phyloP scores from a whole-genome alignment of 35 echinoderm and acorn worm species.

The Apostichopus japonicus region DNA sequence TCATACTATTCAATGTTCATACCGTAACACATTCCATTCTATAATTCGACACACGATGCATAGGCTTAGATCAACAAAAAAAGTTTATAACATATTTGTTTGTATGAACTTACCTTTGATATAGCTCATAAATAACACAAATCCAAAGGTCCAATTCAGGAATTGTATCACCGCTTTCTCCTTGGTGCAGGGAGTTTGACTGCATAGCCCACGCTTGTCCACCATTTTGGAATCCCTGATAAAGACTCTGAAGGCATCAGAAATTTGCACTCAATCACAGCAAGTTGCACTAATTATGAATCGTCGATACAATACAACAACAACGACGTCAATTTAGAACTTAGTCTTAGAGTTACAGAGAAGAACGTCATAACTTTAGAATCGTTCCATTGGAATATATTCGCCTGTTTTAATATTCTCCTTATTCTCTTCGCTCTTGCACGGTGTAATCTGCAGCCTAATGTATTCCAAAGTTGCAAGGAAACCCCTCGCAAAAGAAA shows the following conservation, averaged over 20 bases:
- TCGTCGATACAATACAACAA: not conserved
- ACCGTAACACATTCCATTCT: too few relatives aligned
- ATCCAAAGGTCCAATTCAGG: not conserved
- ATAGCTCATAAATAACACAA: not conserved
- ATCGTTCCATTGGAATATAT: not conserved
- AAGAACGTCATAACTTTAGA: not conserved
- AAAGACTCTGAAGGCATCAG: conserved; percentile 43
- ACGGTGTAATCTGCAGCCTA: not conserved
- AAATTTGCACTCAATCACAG: conserved; percentile 8
- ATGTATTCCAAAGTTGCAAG: conserved; percentile 12
- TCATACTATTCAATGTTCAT: too few relatives aligned
- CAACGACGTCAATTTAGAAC: not conserved
- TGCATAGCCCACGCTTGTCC: conserved; percentile 33
- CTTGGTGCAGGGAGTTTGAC: not conserved
- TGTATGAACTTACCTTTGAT: conserved; percentile 3
- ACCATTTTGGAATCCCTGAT: conserved; percentile 46
- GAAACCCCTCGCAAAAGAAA: too few relatives aligned
- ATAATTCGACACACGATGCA: too few relatives aligned
- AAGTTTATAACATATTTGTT: too few relatives aligned
- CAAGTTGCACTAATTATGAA: not conserved
- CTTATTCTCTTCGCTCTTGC: too few relatives aligned
- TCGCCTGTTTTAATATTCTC: too few relatives aligned
- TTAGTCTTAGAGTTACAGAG: not conserved
- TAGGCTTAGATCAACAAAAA: too few relatives aligned
- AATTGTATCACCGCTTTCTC: conserved; percentile 27